These are phyloP conservation scores for Alloplasta piceator DNA, from an alignment of 2,888 invertebrate species.

Conservation along the genomic window DNA sequence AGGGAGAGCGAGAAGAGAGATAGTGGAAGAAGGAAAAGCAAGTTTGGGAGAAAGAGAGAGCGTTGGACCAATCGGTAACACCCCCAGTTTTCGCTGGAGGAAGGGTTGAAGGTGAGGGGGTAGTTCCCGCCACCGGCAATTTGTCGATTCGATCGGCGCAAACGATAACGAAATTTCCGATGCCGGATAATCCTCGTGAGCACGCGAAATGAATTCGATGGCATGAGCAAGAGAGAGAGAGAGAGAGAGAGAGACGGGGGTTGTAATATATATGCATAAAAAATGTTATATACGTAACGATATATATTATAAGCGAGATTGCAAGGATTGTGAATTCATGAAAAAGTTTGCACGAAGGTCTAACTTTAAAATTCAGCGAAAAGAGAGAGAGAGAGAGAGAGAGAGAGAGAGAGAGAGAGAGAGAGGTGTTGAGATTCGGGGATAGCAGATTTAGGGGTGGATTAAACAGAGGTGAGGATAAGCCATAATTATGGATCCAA, in stretches of 20 bases:
- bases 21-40: slow-evolving; percentile 15
- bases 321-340: slow-evolving; percentile 23
- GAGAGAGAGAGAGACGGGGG: neutral
- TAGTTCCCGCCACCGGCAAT: slow-evolving; percentile 68
- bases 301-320: slow-evolving; percentile 48
- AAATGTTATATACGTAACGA: slow-evolving; percentile 23
- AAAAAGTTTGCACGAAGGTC: slow-evolving; percentile 22
- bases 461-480: neutral
- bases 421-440: neutral
- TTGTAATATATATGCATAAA: slow-evolving; percentile 12
- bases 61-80: slow-evolving; percentile 46
- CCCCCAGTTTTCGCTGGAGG: slow-evolving; percentile 37
- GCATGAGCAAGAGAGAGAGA: slow-evolving; percentile 7
- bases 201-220: slow-evolving; percentile 72
- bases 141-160: slow-evolving; percentile 74
- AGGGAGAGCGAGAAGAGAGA: no score
- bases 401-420: slow-evolving; percentile 17
- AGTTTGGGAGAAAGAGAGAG: slow-evolving; percentile 27
- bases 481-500: neutral
- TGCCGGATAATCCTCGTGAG: slow-evolving; percentile 70
- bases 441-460: neutral
- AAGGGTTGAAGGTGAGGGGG: slow-evolving; percentile 49
- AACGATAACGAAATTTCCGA: slow-evolving; percentile 73
- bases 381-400: slow-evolving; percentile 15
- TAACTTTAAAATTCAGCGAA: neutral